Base-by-base conservation (phyloP, 2,888 invertebrate genomes). In the Aporophyla lueneburgensis region DNA sequence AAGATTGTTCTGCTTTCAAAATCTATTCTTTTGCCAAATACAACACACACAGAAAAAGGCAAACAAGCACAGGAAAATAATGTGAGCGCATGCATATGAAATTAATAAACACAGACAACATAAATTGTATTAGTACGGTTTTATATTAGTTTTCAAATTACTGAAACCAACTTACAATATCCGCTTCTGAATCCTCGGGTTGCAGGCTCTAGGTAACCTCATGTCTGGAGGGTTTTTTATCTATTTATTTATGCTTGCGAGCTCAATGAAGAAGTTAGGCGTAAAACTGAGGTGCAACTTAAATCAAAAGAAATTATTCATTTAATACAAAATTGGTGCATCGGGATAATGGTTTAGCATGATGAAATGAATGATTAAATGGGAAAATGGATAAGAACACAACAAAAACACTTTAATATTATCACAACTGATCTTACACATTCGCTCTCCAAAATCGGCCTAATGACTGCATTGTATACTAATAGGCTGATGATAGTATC, bases 381-480 rank as follows among this genome's bases (percentile, higher is more conserved):
- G 63, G 76, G 61, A 33, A 74, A 51, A 51, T 21, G 3, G 21
- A 24, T n/a, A 66, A 43, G 61, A 69, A 71, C 61, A 56, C 27
- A 73, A 69, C 56, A 61, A 59, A 74, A 76, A 43, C 10, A 69
- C 5, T 53, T n/a, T 27, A 10, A 27, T 1, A 46, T 1, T 53
- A 49, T 24, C 19, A 69, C 27, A 59, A 59, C 21, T n/a, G 12
- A 69, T 84, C 94, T 95, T 95, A 96, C 96, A 94, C 89, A 87
- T 93, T 93, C 62, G 89, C 91, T 82, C 95, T 94, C 96, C 96
- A 96, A 90, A 95, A 93, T 76, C 88, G 89, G 71, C 93, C 92
- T 33, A 95, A 27, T 43, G 92, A 87, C 73, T 84, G 85, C 78
- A 92, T 85, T 51, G 87, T 81, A n/a, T 19, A 9, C 7, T 43